Evolutionary conservation across 2,113 vertebrate species (phyloP).

Genomic region (Ictalurus furcatus): DNA sequence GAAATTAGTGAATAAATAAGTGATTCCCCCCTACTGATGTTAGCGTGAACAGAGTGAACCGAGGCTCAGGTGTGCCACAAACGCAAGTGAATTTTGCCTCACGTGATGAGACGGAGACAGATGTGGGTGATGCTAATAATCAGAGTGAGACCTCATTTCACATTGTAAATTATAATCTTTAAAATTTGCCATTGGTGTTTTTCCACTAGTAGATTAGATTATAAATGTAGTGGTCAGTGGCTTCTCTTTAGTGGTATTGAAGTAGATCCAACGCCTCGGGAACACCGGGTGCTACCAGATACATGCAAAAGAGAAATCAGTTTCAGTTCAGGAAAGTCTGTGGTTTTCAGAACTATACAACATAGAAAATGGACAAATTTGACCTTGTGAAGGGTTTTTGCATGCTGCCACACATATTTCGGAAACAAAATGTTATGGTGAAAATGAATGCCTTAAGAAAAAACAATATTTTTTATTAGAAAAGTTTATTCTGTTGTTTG

Average conservation of each 20-base stretch:
- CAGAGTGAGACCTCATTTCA: neutral
- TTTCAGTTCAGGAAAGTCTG: neutral
- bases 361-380: neutral
- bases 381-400: neutral
- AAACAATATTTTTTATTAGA: conserved; percentile 45
- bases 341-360: neutral
- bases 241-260: neutral
- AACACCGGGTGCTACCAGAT: neutral
- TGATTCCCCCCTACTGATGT: neutral
- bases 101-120: neutral
- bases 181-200: neutral
- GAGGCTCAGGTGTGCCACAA: too few relatives aligned
- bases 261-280: neutral
- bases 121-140: neutral
- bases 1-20: neutral
- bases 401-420: neutral
- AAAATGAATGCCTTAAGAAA: conserved; percentile 32
- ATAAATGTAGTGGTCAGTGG: neutral
- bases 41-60: too few relatives aligned
- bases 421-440: conserved; percentile 45
- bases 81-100: too few relatives aligned
- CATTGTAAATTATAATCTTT: neutral
- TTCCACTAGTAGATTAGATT: neutral
- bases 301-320: neutral
- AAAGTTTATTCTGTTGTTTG: conserved; percentile 74